Evolutionary conservation across 1,140 invertebrate species (phyloP).

Genomic region (Drosophila hydei): DNA sequence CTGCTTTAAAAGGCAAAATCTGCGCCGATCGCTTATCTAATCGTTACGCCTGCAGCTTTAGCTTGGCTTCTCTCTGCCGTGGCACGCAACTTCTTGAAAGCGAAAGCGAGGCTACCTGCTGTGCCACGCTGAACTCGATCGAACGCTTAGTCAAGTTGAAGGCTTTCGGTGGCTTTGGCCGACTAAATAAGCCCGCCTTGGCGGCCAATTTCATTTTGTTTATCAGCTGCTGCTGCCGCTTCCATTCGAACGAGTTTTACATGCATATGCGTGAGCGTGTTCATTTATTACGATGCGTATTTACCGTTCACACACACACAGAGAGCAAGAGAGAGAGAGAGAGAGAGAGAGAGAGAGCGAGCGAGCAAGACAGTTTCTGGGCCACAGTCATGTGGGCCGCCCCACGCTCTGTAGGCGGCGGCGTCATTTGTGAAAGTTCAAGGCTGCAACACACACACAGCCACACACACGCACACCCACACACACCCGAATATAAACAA

Average conservation of each 20-base stretch:
- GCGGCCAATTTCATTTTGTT: slow-evolving; percentile 65
- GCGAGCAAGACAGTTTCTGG: slow-evolving; percentile 5
- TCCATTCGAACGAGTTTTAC: slow-evolving; percentile 31
- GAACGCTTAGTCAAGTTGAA: slow-evolving; percentile 64
- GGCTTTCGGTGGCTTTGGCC: slow-evolving; percentile 46
- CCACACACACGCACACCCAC: slow-evolving; percentile 9
- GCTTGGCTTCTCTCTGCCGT: background rate
- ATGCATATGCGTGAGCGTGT: slow-evolving; percentile 1
- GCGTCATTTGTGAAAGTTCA: slow-evolving; percentile 67
- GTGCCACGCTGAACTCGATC: slow-evolving; percentile 47
- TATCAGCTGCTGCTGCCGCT: slow-evolving; percentile 45
- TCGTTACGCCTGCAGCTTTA: too few relatives aligned
- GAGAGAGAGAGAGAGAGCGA: too few relatives aligned
- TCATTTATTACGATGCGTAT: slow-evolving; percentile 32
- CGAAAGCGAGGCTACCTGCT: slow-evolving; percentile 38
- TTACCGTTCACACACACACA: slow-evolving; percentile 43
- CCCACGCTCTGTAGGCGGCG: slow-evolving; percentile 18
- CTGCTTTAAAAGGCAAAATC: background rate
- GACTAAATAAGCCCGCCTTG: slow-evolving; percentile 73
- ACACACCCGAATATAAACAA: background rate
- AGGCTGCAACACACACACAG: slow-evolving; percentile 47
- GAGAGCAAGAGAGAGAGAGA: background rate
- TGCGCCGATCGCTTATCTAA: too few relatives aligned
- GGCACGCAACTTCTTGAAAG: slow-evolving; percentile 4
- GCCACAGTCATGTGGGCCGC: slow-evolving; percentile 54